Evolutionary conservation across 2,113 vertebrate species (phyloP).

Genomic region (mouse (Mus musculus)): GRCm39 chr9:83775501-83776000

Average conservation of each 20-base stretch:
- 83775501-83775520: neutral
- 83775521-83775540: neutral
- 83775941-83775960: neutral
- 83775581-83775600: neutral
- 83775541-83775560: neutral
- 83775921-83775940: neutral
- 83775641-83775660: too few species aligned
- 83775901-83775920: neutral
- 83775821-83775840: constrained; percentile 10
- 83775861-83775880: neutral
- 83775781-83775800: neutral
- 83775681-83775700: neutral
- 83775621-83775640: neutral
- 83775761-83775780: neutral
- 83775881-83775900: neutral
- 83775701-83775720: neutral
- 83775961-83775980: constrained; percentile 59
- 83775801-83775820: neutral
- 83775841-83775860: neutral
- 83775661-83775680: neutral
- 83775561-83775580: too few species aligned
- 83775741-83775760: too few species aligned
- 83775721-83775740: neutral
- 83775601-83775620: neutral
- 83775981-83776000: neutral